These are phyloP conservation scores for Seriola dumerili DNA, from an alignment of 2,113 vertebrate genomes.

Conservation along the genomic window DNA sequence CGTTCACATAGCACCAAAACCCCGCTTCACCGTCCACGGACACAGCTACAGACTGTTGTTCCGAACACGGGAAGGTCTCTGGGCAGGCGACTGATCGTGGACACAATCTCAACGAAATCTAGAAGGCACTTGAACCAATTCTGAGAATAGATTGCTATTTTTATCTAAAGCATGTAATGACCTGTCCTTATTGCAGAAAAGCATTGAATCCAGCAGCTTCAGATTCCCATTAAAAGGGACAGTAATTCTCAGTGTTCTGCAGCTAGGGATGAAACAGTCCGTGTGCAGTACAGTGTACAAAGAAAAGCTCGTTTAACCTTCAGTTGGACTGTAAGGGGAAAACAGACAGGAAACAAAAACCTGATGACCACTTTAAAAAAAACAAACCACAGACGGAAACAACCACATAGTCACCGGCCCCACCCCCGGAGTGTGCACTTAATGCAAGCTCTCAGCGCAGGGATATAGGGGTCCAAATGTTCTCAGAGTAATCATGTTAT, in stretches of 20 bases:
- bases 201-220: conserved; percentile 2
- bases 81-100: conserved; percentile 14
- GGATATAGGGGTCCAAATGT: conserved; percentile 46
- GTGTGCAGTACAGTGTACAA: not conserved
- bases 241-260: not conserved
- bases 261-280: not conserved
- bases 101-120: conserved; percentile 38
- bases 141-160: conserved; percentile 54
- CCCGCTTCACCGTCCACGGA: not conserved
- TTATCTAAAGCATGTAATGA: conserved; percentile 21
- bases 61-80: conserved; percentile 13
- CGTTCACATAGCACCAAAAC: conserved; percentile 3
- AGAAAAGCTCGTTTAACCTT: conserved; percentile 5
- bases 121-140: conserved; percentile 40
- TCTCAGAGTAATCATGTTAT: conserved; percentile 60
- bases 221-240: conserved; percentile 8
- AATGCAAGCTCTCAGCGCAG: conserved; percentile 9
- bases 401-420: conserved; percentile 9
- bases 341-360: conserved; percentile 8
- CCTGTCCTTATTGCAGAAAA: conserved; percentile 18
- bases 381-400: conserved; percentile 30
- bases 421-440: conserved; percentile 11
- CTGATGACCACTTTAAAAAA: conserved; percentile 12
- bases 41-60: conserved; percentile 9
- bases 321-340: not conserved